phyloP scores from a whole-genome alignment of 2,888 invertebrate species.

The Lasioglossum villosulum region DNA sequence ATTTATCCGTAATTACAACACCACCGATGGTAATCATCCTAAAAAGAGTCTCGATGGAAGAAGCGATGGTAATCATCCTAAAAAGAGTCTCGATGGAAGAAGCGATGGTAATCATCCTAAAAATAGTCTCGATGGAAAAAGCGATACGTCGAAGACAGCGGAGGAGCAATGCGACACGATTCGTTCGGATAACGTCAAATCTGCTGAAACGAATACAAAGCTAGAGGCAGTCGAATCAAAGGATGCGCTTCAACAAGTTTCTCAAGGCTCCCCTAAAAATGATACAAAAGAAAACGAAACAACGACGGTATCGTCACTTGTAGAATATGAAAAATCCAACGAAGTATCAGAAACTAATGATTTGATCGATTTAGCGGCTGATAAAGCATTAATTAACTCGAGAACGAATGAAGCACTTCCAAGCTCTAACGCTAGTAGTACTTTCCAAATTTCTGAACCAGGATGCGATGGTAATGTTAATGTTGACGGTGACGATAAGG shows the following conservation, averaged over 20 bases:
- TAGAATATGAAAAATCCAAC: neutral
- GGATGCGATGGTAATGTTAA: neutral
- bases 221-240: too few relatives aligned
- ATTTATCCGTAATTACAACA: constrained; percentile 5
- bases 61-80: too few relatives aligned
- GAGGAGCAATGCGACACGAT: neutral
- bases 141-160: neutral
- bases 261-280: neutral
- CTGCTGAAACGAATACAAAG: neutral
- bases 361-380: neutral
- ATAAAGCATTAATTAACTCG: neutral
- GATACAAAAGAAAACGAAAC: neutral
- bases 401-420: neutral
- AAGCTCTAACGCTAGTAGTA: neutral
- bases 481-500: neutral
- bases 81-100: too few relatives aligned
- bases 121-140: neutral
- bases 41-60: too few relatives aligned
- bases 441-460: neutral
- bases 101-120: too few relatives aligned
- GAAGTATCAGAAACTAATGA: neutral
- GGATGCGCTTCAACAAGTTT: neutral
- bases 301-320: neutral
- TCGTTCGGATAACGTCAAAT: neutral
- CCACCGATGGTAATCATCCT: too few relatives aligned